phyloP scores from a whole-genome alignment of 1,140 invertebrate species.

The Adelges cooleyi region DNA sequence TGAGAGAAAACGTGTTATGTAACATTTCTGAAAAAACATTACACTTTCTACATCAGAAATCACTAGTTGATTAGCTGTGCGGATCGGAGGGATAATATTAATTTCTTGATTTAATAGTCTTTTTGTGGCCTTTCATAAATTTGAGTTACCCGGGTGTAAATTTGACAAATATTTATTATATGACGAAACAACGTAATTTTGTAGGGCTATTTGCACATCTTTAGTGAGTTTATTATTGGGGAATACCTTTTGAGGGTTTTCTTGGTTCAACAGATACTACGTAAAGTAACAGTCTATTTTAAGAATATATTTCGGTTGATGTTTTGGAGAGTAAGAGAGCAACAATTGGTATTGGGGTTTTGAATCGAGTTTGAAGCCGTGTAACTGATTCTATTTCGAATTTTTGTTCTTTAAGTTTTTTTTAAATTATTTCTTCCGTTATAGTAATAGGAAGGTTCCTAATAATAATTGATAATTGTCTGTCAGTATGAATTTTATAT shows the following conservation, averaged over 20 bases:
- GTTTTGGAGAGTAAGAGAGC: not conserved
- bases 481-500: not conserved
- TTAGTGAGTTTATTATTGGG: no score
- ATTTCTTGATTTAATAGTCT: no score
- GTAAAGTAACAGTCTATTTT: not conserved
- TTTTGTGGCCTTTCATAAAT: no score
- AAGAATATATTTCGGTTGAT: not conserved
- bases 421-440: not conserved
- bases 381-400: not conserved
- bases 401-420: not conserved
- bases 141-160: no score
- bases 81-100: no score
- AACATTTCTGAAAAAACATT: no score
- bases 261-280: not conserved
- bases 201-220: no score
- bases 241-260: not conserved
- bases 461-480: not conserved
- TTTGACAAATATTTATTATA: no score
- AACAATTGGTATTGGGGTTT: not conserved
- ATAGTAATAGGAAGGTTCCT: not conserved
- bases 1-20: no score
- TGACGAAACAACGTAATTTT: no score
- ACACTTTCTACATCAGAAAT: no score
- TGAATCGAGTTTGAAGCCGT: not conserved
- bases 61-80: no score